Base-by-base conservation (phyloP, 2,888 invertebrate species). In the Andrena praecox region DNA sequence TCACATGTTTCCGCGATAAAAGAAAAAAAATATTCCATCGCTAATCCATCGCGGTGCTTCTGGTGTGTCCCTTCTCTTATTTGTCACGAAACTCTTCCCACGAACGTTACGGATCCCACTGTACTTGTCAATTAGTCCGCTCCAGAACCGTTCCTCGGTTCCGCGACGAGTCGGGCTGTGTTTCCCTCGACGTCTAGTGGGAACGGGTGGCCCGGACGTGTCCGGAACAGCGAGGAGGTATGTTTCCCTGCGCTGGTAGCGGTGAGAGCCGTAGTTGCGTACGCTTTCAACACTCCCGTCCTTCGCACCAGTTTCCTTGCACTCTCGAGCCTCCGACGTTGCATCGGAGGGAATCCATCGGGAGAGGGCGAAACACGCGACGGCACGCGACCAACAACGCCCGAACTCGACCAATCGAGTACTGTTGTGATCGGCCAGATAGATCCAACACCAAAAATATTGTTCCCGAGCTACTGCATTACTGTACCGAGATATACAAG, bases 401-500 rank as follows among this genome's bases (percentile, higher is more conserved):
- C 71, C 50, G 50, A 66, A 72, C 72, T 50, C 64, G 48, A 77
- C 73, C n/a, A 76, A 78, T 60, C 59, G 67, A 42, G 27, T 27
- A 77, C 76, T 77, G 73, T 81, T 80, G 67, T 54, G 71, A 87
- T 83, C 82, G 31, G 84, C 42, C 29, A 31, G 50, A 74, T 59
- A 63, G 56, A 56, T 42, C 54, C 48, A 72, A 64, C 71, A 81
- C 67, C 71, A 77, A 74, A 82, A 82, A 90, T 89, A 86, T 84
- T 78, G 80, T 77, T 77, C 87, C 80, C 79, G 82, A 74, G 84
- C 77, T 80, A 80, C 52, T 74, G 67, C 81, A 70, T 68, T 71
- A 71, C 77, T 71, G 84, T 85, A 83, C 54, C 20, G 80, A 88
- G 86, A 89, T 82, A 42, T 42, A 89, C 87, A 90, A 80, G 76